A percentile compares a stretch with the other conserved stretches of the same genome.
Conservation (phyloP, 64 coral and sea anemone genomes). For the Platygyra sinensis region DNA sequence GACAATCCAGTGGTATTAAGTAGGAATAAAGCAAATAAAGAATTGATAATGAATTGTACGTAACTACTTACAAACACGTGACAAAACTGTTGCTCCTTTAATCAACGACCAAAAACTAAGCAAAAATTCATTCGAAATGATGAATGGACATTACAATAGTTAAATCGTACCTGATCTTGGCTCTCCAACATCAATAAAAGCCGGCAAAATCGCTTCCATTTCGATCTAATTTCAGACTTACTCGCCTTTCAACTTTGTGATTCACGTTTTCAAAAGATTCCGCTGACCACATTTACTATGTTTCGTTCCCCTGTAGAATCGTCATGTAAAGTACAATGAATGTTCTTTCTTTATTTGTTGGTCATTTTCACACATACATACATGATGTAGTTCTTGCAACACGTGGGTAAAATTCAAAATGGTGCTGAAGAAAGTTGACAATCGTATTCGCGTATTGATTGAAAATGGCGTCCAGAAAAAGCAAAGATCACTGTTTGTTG, state of each 20-base stretch:
- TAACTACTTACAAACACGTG: neutral
- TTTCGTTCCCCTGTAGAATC: too few relatives aligned
- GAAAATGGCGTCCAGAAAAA: slow-evolving; percentile 97
- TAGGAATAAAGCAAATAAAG: too few relatives aligned
- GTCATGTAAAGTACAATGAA: neutral
- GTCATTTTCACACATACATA: neutral
- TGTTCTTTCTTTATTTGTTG: neutral
- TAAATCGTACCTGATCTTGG: slow-evolving; percentile 82
- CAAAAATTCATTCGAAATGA: neutral
- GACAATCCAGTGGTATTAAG: too few relatives aligned
- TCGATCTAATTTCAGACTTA: neutral
- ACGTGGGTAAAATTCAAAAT: slow-evolving; percentile 72
- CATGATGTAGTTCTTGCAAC: neutral
- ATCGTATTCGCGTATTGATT: slow-evolving; percentile 88
- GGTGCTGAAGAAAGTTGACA: slow-evolving; percentile 97
- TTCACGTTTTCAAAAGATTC: neutral
- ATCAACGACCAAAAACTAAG: neutral
- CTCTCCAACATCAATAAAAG: slow-evolving; percentile 86
- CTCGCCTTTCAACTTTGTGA: neutral
- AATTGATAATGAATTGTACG: neutral
- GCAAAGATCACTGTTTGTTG: slow-evolving; percentile 92
- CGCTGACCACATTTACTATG: neutral
- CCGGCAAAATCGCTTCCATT: slow-evolving; percentile 93
- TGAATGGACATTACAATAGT: neutral
- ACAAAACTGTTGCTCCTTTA: neutral